Conservation (phyloP, 2,888 invertebrate species). For the Ichneumoninae sp. region DNA sequence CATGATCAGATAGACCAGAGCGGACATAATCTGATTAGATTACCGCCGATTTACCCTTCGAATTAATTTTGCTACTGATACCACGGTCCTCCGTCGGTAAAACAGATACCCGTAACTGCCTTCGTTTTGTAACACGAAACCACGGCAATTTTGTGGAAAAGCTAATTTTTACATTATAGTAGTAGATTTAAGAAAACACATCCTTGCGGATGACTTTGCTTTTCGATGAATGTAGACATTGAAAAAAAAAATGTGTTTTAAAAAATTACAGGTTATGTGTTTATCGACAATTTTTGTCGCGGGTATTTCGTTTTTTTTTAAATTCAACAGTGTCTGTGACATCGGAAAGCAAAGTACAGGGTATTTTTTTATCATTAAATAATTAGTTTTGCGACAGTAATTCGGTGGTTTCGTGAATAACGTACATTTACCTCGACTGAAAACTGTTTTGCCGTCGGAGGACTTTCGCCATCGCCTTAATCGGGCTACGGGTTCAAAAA, state of each 20-base stretch:
- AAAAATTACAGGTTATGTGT: background rate
- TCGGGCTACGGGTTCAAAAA: background rate
- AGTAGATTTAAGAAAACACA: background rate
- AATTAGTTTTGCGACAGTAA: background rate
- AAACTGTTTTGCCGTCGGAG: background rate
- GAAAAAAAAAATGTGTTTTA: background rate
- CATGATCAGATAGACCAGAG: slow-evolving; percentile 27
- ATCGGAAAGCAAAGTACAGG: background rate
- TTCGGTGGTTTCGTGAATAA: background rate
- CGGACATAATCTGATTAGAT: background rate
- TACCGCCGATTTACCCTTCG: background rate
- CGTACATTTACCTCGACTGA: background rate
- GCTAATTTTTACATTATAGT: background rate
- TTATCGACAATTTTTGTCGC: slow-evolving; percentile 1
- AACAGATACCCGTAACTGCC: background rate
- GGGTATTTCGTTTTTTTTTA: background rate
- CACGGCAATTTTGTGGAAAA: background rate
- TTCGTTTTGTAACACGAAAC: background rate
- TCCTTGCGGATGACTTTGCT: background rate
- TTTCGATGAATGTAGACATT: background rate
- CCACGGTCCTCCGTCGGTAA: background rate
- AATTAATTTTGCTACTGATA: background rate
- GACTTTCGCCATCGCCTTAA: background rate
- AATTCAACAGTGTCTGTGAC: background rate
- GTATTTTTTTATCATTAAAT: background rate